phyloP scores from a whole-genome alignment of 2,888 invertebrate genomes.

The Cephus spinipes region DNA sequence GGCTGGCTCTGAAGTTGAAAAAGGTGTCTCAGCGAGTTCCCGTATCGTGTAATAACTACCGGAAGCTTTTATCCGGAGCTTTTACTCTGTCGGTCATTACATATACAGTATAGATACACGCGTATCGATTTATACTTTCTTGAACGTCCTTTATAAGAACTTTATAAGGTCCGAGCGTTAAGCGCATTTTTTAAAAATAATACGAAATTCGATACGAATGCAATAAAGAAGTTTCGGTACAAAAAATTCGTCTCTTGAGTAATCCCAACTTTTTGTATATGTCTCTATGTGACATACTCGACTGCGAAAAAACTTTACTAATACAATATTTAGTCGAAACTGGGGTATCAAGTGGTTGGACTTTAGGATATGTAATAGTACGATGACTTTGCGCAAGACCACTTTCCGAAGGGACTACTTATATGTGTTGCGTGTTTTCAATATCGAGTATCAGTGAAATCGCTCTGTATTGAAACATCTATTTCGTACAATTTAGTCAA shows the following conservation, averaged over 20 bases:
- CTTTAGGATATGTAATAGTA: neutral
- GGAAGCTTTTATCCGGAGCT: conserved; percentile 4
- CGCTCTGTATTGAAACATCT: neutral
- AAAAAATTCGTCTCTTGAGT: neutral
- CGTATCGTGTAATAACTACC: neutral
- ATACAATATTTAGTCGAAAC: neutral
- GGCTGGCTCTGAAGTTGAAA: neutral
- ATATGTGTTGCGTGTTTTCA: neutral
- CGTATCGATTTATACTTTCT: neutral
- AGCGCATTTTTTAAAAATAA: neutral
- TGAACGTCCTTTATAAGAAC: neutral
- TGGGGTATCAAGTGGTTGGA: neutral
- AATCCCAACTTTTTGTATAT: neutral
- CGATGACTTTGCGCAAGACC: too few relatives aligned
- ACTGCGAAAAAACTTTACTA: neutral
- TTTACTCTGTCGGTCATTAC: neutral
- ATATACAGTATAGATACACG: neutral
- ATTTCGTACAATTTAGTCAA: too few relatives aligned
- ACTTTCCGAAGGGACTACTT: too few relatives aligned
- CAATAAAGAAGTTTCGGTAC: neutral
- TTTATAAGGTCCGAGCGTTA: neutral
- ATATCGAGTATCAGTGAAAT: neutral
- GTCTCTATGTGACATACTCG: neutral
- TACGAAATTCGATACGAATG: neutral
- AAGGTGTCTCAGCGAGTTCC: neutral